phyloP scores from a whole-genome alignment of 2,113 vertebrate species.

The Malurus elegans region DNA sequence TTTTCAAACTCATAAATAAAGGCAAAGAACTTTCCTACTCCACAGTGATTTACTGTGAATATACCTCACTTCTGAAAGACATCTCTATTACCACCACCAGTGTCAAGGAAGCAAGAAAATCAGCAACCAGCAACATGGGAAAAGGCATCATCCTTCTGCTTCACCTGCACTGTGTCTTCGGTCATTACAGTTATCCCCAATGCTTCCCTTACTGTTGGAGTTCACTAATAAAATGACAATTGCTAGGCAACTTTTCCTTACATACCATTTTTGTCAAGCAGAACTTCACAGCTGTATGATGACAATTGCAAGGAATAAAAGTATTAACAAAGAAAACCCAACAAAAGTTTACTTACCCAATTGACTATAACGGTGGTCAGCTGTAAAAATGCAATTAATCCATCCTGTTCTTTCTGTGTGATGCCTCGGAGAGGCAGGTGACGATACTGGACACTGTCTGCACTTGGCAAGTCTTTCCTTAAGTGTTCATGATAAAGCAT shows the following conservation, averaged over 20 bases:
- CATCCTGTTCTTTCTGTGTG: slow-evolving; percentile 94
- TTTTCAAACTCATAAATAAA: not conserved
- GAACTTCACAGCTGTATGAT: not conserved
- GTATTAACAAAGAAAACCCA: not conserved
- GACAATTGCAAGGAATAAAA: not conserved
- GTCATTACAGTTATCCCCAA: not conserved
- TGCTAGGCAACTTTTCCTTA: not conserved
- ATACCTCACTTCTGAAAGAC: not conserved
- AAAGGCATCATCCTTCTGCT: not conserved
- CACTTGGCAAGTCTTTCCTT: slow-evolving; percentile 88
- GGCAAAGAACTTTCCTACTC: not conserved
- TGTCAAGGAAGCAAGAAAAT: not conserved
- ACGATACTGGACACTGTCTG: slow-evolving; percentile 89
- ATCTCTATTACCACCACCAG: not conserved
- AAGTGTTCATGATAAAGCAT: slow-evolving; percentile 97
- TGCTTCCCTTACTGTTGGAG: not conserved
- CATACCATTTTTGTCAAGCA: not conserved
- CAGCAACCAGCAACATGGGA: not conserved
- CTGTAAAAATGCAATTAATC: slow-evolving; percentile 90
- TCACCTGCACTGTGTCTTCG: not conserved
- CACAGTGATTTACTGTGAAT: not conserved
- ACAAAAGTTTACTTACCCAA: slow-evolving; percentile 78
- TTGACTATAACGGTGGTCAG: slow-evolving; percentile 89
- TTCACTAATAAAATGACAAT: not conserved
- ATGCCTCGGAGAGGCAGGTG: slow-evolving; percentile 91